Percentiles rank a stretch among this genome's conserved stretches.
phyloP scores from a whole-genome alignment of 2,113 vertebrate species.

The Noctilio leporinus region DNA sequence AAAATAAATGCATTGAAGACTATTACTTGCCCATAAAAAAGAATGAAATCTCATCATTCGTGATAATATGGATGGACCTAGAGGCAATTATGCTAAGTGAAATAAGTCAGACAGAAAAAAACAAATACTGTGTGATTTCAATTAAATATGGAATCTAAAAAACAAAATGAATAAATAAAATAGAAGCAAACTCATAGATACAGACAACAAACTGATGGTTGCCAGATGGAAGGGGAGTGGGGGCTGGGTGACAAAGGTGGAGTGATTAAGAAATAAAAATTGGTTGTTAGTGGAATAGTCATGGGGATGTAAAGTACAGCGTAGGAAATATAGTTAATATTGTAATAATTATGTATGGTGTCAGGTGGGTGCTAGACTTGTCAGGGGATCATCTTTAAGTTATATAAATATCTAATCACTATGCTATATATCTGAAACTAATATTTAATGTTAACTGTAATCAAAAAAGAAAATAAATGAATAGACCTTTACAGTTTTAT shows the following conservation, averaged over 20 bases:
- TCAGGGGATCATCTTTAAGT: not conserved
- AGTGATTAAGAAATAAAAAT: not conserved
- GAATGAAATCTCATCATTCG: not conserved
- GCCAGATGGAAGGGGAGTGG: not conserved
- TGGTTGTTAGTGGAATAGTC: not conserved
- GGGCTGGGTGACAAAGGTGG: not conserved
- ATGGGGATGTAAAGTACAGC: not conserved
- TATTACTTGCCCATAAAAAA: not conserved
- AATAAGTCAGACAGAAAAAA: not conserved
- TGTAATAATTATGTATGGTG: not conserved
- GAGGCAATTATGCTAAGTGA: not conserved
- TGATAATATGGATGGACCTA: not conserved
- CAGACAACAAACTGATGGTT: not conserved
- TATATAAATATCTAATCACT: not conserved
- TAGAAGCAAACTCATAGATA: not conserved
- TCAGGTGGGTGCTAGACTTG: not conserved
- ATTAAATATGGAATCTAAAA: not conserved
- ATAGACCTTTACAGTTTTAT: not conserved
- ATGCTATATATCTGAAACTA: not conserved
- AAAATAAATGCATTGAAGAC: too few species aligned
- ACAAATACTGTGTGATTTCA: not conserved
- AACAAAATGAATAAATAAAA: not conserved
- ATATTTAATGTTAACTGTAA: not conserved
- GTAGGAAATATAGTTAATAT: not conserved
- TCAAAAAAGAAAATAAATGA: not conserved